phyloP scores from a whole-genome alignment of 1,140 invertebrate species.

The Orius insidiosus region DNA sequence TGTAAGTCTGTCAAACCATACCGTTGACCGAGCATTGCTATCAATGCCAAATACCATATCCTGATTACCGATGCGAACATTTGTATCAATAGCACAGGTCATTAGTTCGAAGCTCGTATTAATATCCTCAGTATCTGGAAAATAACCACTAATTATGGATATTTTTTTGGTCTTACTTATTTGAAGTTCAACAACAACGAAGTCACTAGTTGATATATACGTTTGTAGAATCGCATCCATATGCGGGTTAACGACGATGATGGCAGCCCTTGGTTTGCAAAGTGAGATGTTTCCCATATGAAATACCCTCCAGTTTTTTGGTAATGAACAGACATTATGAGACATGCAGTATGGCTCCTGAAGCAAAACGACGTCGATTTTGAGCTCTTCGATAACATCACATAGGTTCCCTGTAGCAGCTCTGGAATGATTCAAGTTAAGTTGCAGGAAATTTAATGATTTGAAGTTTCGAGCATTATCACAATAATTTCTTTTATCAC shows the following conservation, averaged over 20 bases:
- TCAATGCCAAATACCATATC: not conserved
- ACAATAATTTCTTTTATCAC: too few relatives aligned
- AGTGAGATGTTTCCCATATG: too few relatives aligned
- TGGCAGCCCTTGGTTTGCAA: too few relatives aligned
- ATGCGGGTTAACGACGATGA: too few relatives aligned
- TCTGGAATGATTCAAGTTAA: not conserved
- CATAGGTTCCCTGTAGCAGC: not conserved
- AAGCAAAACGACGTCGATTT: not conserved
- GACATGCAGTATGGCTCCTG: too few relatives aligned
- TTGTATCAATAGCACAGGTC: not conserved
- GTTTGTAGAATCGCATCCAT: too few relatives aligned
- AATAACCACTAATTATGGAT: not conserved
- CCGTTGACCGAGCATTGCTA: not conserved
- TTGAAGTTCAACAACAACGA: not conserved
- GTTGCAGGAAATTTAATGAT: too few relatives aligned
- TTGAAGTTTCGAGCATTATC: too few relatives aligned
- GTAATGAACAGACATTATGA: not conserved
- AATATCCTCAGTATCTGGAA: not conserved
- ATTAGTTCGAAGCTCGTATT: not conserved
- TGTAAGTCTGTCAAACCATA: not conserved
- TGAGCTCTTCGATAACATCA: too few relatives aligned
- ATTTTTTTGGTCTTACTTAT: too few relatives aligned
- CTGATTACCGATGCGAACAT: not conserved
- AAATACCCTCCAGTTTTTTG: too few relatives aligned
- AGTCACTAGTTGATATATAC: not conserved